Percentiles rank a stretch among this genome's conserved stretches.
These are phyloP conservation scores for Struthidea cinerea DNA, from an alignment of 2,113 vertebrate species.

Conservation along the genomic window DNA sequence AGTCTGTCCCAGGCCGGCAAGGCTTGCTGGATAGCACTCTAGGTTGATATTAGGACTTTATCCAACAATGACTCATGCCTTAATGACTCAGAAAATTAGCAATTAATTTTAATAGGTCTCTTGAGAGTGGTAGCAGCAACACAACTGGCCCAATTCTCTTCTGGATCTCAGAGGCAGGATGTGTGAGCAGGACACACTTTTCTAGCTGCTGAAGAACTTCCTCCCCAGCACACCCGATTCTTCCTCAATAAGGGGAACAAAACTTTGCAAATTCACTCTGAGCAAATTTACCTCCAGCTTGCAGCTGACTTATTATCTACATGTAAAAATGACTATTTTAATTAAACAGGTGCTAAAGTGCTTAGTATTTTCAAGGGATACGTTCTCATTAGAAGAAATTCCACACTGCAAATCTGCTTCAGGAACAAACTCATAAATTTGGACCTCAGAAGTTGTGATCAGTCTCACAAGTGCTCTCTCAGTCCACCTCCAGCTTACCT, in stretches of 20 bases:
- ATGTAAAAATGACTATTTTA: neutral
- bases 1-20: neutral
- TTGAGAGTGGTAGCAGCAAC: neutral
- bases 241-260: neutral
- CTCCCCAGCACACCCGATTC: too few relatives aligned
- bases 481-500: neutral
- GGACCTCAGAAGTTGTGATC: neutral
- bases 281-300: neutral
- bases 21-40: neutral
- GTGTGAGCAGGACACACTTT: neutral
- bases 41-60: neutral
- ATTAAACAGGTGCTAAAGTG: neutral
- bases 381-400: neutral
- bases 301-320: neutral
- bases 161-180: neutral
- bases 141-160: neutral
- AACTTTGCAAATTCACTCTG: neutral
- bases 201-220: neutral
- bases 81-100: neutral
- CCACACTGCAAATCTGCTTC: neutral
- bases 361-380: neutral
- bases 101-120: neutral
- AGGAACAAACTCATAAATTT: neutral
- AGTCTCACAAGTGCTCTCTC: neutral
- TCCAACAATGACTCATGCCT: fast-evolving